Conservation (phyloP, 2,888 invertebrate species). For the Ochropleura plecta region DNA sequence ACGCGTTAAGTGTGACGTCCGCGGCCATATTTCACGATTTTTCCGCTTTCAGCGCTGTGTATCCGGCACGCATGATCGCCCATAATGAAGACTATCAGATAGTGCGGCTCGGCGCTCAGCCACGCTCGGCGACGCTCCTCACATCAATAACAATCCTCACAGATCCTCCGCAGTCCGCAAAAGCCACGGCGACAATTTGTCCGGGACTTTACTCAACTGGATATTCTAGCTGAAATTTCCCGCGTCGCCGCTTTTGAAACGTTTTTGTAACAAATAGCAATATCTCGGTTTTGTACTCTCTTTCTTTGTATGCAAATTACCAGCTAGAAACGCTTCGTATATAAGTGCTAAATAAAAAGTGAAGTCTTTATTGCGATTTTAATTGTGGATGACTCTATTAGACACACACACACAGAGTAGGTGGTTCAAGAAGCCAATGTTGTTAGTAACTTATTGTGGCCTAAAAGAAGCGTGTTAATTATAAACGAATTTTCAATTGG, state of each 20-base stretch:
- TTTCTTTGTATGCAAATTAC: constrained; percentile 68
- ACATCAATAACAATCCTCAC: constrained; percentile 86
- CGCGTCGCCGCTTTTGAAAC: constrained; percentile 68
- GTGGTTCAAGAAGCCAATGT: constrained; percentile 58
- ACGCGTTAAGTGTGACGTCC: constrained; percentile 76
- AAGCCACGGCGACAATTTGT: constrained; percentile 83
- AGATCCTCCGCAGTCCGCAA: constrained; percentile 80
- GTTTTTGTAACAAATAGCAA: constrained; percentile 71
- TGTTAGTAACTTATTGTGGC: constrained; percentile 36
- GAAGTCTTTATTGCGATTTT: constrained; percentile 65
- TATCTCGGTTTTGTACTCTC: constrained; percentile 67
- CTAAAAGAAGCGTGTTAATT: constrained; percentile 10
- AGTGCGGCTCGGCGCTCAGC: constrained; percentile 63
- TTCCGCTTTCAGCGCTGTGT: constrained; percentile 75
- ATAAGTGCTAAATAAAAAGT: constrained; percentile 66
- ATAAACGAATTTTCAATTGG: neutral
- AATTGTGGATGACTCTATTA: constrained; percentile 66
- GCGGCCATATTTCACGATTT: constrained; percentile 81
- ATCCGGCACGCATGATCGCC: constrained; percentile 84
- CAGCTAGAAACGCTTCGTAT: constrained; percentile 67
- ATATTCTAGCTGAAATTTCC: constrained; percentile 72
- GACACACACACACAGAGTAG: constrained; percentile 49
- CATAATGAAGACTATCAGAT: constrained; percentile 85
- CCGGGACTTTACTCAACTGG: constrained; percentile 79
- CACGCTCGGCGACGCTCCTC: constrained; percentile 66